Conservation (phyloP, 2,888 invertebrate species). For the Ephialtes manifestator region DNA sequence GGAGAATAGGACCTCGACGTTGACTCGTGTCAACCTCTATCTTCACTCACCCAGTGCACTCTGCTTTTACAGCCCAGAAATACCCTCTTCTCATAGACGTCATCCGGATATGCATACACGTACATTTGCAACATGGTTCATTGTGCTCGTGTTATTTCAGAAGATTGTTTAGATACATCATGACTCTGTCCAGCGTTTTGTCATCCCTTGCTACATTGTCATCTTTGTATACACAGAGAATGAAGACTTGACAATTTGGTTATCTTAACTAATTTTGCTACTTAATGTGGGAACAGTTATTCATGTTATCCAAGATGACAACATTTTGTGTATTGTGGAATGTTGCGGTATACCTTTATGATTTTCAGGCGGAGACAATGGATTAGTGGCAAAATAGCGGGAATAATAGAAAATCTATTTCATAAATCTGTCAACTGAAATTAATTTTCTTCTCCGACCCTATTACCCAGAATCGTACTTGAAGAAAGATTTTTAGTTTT, state of each 20-base stretch:
- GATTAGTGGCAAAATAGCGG: too few species aligned
- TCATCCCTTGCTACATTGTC: not conserved
- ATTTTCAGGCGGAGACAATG: too few species aligned
- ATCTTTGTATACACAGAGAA: not conserved
- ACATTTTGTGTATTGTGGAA: too few species aligned
- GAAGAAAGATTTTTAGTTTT: too few species aligned
- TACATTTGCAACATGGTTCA: not conserved
- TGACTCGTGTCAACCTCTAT: slow-evolving; percentile 45
- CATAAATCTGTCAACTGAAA: not conserved
- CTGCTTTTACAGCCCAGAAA: slow-evolving; percentile 31
- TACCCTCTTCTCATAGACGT: slow-evolving; percentile 11
- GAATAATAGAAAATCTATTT: not conserved
- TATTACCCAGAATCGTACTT: too few species aligned
- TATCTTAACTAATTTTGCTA: too few species aligned
- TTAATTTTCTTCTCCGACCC: not conserved
- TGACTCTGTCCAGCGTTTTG: not conserved
- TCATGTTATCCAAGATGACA: too few species aligned
- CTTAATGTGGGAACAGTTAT: too few species aligned
- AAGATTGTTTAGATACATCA: not conserved
- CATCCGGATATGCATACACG: not conserved
- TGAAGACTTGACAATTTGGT: too few species aligned
- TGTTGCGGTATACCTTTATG: too few species aligned
- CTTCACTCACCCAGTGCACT: slow-evolving; percentile 12
- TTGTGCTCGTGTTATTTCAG: not conserved
- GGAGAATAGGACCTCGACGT: slow-evolving; percentile 44